Percentiles rank a stretch among this genome's conserved stretches.
Conservation (phyloP, 2,113 vertebrate genomes). For the Copsychus sechellarum region DNA sequence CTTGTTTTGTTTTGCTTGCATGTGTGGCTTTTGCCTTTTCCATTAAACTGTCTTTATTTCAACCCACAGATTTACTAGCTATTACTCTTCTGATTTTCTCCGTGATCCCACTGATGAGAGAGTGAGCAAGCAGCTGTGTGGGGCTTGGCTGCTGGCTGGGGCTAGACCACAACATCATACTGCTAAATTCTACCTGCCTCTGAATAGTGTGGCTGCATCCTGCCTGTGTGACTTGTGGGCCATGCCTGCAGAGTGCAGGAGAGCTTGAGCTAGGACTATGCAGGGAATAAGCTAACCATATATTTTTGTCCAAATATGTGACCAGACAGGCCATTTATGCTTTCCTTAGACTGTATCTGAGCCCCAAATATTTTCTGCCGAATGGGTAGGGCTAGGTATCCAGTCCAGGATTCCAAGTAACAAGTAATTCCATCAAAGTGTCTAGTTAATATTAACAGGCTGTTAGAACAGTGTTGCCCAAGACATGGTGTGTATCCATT, state of each 20-base stretch:
- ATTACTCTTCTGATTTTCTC: not conserved
- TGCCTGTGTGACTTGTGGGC: not conserved
- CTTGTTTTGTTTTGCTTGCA: not conserved
- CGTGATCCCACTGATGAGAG: not conserved
- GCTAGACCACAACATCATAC: not conserved
- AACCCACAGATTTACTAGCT: not conserved
- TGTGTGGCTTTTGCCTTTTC: not conserved
- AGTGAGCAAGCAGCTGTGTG: accelerated
- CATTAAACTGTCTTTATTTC: not conserved
- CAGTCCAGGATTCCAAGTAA: not conserved
- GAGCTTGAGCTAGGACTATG: not conserved
- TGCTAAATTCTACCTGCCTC: not conserved
- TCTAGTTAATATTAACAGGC: not conserved
- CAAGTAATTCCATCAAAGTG: not conserved
- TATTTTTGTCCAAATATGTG: not conserved
- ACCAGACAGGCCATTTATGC: not conserved
- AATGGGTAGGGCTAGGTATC: not conserved
- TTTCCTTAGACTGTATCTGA: not conserved
- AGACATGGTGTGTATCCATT: not conserved
- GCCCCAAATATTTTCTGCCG: not conserved
- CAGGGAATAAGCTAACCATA: not conserved
- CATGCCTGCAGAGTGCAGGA: not conserved
- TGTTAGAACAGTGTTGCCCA: not conserved
- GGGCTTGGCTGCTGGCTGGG: not conserved
- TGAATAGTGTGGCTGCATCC: not conserved